These are phyloP conservation scores for Prionailurus bengalensis DNA, from an alignment of 2,113 vertebrate species.

Conservation along the genomic window DNA sequence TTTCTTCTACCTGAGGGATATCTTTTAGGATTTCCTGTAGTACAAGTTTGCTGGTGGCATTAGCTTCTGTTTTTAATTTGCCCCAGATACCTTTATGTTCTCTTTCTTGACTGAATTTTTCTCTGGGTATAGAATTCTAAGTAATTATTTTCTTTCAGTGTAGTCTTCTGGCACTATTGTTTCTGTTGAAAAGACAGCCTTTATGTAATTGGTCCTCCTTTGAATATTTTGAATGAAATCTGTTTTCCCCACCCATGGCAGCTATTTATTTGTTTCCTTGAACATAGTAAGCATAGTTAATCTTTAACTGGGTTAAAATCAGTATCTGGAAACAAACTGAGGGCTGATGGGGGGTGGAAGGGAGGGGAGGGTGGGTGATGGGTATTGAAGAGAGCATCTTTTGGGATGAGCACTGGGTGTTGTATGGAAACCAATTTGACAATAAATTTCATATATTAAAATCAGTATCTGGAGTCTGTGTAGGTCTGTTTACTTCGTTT, in stretches of 20 bases:
- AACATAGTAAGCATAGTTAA: background rate
- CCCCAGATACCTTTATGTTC: background rate
- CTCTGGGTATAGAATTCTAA: background rate
- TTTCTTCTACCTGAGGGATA: background rate
- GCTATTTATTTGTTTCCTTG: background rate
- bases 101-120: background rate
- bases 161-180: background rate
- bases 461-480: background rate
- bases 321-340: background rate
- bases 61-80: background rate
- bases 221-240: background rate
- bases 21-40: background rate
- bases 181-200: background rate
- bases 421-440: no score
- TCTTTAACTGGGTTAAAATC: background rate
- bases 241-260: background rate
- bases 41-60: background rate
- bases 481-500: background rate
- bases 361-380: no score
- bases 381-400: no score
- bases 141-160: background rate
- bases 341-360: no score
- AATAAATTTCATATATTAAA: no score
- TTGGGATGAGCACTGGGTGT: no score
- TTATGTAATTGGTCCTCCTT: background rate